A percentile compares a stretch with the other conserved stretches of the same genome.
phyloP scores from a whole-genome alignment of 2,888 invertebrate genomes.

The Lamellibrachia columna region DNA sequence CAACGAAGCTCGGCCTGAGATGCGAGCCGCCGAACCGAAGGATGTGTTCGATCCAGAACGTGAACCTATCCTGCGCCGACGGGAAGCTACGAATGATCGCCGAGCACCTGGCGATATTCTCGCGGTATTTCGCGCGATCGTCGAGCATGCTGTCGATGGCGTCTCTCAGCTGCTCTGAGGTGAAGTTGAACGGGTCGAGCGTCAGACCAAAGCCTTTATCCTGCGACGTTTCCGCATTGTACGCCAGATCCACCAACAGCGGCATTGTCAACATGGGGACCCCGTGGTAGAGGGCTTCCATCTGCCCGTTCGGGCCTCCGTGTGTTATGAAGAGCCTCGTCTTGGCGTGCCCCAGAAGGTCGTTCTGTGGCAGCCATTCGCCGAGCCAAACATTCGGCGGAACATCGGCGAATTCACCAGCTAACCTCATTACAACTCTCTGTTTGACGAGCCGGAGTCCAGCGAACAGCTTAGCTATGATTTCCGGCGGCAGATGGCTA shows the following conservation, averaged over 20 bases:
- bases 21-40: neutral
- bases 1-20: constrained; percentile 1
- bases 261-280: constrained; percentile 33
- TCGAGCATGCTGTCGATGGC: constrained; percentile 21
- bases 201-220: constrained; percentile 26
- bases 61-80: constrained; percentile 7
- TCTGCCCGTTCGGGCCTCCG: constrained; percentile 33
- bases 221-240: constrained; percentile 22
- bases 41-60: constrained; percentile 17
- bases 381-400: constrained; percentile 27
- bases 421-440: constrained; percentile 26
- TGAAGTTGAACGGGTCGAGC: constrained; percentile 22
- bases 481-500: neutral
- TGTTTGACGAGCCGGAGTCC: constrained; percentile 26
- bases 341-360: constrained; percentile 28
- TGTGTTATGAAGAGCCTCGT: constrained; percentile 35
- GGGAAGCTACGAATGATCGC: constrained; percentile 28
- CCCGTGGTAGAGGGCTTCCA: constrained; percentile 35
- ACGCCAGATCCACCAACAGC: constrained; percentile 28
- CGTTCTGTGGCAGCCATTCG: constrained; percentile 33
- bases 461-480: constrained; percentile 22
- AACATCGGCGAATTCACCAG: neutral
- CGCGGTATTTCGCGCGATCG: constrained; percentile 18
- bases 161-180: constrained; percentile 23
- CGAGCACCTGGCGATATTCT: constrained; percentile 27